These are phyloP conservation scores for Rotaria socialis DNA, from an alignment of 2,888 invertebrate species.

Conservation along the genomic window DNA sequence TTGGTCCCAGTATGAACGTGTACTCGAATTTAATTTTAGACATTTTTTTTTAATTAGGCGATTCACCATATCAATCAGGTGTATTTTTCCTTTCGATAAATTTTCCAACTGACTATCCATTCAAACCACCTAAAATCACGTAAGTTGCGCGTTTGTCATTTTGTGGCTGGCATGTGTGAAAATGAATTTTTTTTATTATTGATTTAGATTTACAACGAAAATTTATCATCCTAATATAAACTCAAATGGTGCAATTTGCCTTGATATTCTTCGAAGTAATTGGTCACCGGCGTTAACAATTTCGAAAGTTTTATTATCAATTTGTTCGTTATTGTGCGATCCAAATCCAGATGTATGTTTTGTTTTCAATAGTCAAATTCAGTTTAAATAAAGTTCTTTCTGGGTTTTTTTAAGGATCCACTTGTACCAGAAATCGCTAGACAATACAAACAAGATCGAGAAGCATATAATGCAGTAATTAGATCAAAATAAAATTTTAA, in stretches of 20 bases:
- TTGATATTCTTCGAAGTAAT: conserved; percentile 98
- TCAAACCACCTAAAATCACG: neutral
- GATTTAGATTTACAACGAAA: conserved; percentile 78
- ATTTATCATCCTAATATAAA: conserved; percentile 99
- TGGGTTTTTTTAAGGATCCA: neutral
- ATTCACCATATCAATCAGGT: conserved; percentile 90
- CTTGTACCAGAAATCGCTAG: conserved; percentile 46
- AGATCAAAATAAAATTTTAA: neutral
- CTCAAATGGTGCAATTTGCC: conserved; percentile 99
- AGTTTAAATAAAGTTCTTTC: too few species aligned
- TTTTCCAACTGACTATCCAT: conserved; percentile 98
- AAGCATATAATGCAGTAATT: conserved; percentile 37
- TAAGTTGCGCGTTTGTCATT: conserved; percentile 56
- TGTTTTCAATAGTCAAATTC: neutral
- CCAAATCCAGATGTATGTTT: conserved; percentile 76
- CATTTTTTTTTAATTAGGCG: neutral
- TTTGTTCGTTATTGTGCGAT: conserved; percentile 99
- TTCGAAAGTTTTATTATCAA: conserved; percentile 86
- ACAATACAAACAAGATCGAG: conserved; percentile 43
- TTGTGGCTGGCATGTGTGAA: too few species aligned
- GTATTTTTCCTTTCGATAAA: conserved; percentile 99
- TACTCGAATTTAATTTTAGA: neutral
- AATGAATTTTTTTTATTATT: neutral
- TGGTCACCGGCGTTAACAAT: conserved; percentile 75
- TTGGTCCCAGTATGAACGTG: neutral